Evolutionary conservation across 2,797 vertebrate genomes (phyloP), one percentile per base, ranked within the genome.

Genomic region (Enteromius unitaeniatus): DNA sequence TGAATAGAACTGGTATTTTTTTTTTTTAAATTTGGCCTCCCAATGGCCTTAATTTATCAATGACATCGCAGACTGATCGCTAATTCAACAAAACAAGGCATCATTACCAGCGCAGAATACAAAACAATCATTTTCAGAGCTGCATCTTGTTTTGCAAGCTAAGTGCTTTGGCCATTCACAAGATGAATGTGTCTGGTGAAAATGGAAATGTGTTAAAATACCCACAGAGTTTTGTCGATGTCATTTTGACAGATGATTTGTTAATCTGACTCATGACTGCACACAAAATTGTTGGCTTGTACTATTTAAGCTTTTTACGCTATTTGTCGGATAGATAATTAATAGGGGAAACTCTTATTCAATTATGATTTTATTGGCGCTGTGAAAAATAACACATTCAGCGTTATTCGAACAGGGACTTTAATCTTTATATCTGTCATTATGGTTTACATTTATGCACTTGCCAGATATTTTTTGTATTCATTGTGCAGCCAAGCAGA

Each of bases 81-180:
- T 73, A 53, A 65, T 86, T 84, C 28, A 72, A 34, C 78, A 42
- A 82, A 85, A 83, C 55, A 75, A 85, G 62, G 49, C 53, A 13
- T 62, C 75, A 78, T 84, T 84, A 84, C 75, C 65, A 69, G 45
- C 40, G 58, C 31, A 60, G 68, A 86, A 87, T 73, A 87, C 67
- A 86, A 88, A 88, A 88, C 82, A 85, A 79, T 83, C 49, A 81
- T 87, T 89, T 89, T 85, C 65, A 15, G 51, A 83, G 82, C 72
- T n/a, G 73, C 65, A 47, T 87, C 84, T 86, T 79, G 83, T 86
- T 86, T 79, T 81, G 81, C 42, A 79, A 86, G 85, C 84, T 78
- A 86, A 87, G 73, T 83, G 82, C 49, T 85, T 86, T 81, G 79
- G 85, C 49, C 84, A 81, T 89, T 85, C 69, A 62, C 47, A 85